Evolutionary conservation across 2,797 vertebrate species (phyloP).

Genomic region (Danionella dracula): DNA sequence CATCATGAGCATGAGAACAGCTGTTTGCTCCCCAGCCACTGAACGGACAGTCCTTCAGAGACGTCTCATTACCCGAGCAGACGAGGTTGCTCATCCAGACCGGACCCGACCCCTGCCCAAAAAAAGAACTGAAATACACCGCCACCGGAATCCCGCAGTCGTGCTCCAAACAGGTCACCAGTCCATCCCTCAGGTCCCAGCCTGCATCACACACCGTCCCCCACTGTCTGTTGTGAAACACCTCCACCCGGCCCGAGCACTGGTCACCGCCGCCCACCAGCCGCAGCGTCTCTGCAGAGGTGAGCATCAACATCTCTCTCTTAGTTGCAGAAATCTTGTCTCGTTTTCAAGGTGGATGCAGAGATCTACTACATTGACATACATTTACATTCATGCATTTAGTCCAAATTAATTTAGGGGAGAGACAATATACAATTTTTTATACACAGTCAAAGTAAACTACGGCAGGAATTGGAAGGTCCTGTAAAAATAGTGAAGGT

Average conservation of each 20-base stretch:
- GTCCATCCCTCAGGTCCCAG: conserved; percentile 53
- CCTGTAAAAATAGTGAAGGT: no score
- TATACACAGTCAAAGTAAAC: no score
- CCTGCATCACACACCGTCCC: conserved; percentile 55
- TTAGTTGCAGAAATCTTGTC: neutral
- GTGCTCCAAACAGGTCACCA: conserved; percentile 43
- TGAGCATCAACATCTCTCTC: neutral
- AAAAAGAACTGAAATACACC: conserved; percentile 13
- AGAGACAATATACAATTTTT: no score
- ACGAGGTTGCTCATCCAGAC: conserved; percentile 43
- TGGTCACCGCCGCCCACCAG: conserved; percentile 26
- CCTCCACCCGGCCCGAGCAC: conserved; percentile 63
- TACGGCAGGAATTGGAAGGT: no score
- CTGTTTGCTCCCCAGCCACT: conserved; percentile 44
- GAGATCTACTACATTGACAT: no score
- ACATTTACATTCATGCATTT: neutral
- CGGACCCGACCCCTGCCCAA: conserved; percentile 45
- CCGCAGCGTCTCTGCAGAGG: conserved; percentile 22
- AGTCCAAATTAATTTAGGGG: no score
- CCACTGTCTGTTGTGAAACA: conserved; percentile 48
- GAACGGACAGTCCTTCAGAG: conserved; percentile 45
- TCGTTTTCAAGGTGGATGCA: no score
- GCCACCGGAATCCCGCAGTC: conserved; percentile 48
- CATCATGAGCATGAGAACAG: conserved; percentile 55
- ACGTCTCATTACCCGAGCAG: conserved; percentile 48